These are phyloP conservation scores for Pristionchus exspectatus DNA, from an alignment of 2,888 invertebrate genomes.

Conservation along the genomic window DNA sequence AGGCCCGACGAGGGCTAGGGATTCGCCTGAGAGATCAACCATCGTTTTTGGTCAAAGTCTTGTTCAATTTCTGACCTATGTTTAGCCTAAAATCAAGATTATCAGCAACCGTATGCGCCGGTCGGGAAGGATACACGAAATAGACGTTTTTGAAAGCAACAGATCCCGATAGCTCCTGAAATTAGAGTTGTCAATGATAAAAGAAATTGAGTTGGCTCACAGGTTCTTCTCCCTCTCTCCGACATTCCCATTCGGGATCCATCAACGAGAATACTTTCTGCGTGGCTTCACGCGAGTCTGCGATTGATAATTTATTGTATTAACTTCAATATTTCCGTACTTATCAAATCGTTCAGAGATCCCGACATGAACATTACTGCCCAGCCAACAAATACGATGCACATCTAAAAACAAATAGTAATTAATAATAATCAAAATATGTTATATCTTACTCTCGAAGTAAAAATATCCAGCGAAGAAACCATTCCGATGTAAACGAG, in stretches of 20 bases:
- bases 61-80: background rate
- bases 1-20: slow-evolving; percentile 81
- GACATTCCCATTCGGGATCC: background rate
- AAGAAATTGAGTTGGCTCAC: background rate
- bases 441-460: background rate
- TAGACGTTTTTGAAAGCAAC: background rate
- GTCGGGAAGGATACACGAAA: background rate
- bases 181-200: background rate
- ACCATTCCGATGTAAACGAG: slow-evolving; percentile 11
- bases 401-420: slow-evolving; percentile 22
- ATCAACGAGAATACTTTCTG: slow-evolving; percentile 2
- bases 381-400: background rate
- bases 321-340: background rate
- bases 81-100: background rate
- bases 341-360: slow-evolving; percentile 9
- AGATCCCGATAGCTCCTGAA: background rate
- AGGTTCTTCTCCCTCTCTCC: slow-evolving; percentile 9
- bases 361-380: slow-evolving; percentile 2
- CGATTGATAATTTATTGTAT: background rate
- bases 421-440: too few relatives aligned
- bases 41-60: background rate
- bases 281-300: background rate
- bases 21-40: slow-evolving; percentile 54
- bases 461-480: background rate
- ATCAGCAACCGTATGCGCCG: background rate